A percentile compares a stretch with the other conserved stretches of the same genome.
These are phyloP conservation scores for Caenorhabditis becei DNA, from an alignment of 2,888 invertebrate genomes.

Conservation along the genomic window DNA sequence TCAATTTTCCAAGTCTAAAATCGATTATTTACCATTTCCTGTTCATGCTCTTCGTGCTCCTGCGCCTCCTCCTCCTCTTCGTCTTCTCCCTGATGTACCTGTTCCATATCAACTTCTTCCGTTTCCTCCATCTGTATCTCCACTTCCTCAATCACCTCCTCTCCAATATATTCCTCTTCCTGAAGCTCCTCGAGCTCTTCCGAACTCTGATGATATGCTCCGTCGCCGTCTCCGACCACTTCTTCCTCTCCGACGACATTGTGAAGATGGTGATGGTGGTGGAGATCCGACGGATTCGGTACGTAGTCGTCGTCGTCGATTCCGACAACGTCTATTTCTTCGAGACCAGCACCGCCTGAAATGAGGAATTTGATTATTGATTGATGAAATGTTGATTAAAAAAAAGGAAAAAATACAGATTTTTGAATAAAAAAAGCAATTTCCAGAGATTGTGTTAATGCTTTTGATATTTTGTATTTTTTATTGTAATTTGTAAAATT, in stretches of 20 bases:
- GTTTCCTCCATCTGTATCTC: slow-evolving; percentile 5
- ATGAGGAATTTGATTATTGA: no score
- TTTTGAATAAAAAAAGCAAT: no score
- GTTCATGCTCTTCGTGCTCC: no score
- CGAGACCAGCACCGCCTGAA: slow-evolving; percentile 1
- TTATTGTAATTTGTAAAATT: no score
- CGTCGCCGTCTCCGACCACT: slow-evolving; percentile 40
- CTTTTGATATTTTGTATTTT: no score
- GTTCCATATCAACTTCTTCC: slow-evolving; percentile 27
- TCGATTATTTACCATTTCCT: no score
- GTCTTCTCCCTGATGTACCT: slow-evolving; percentile 11
- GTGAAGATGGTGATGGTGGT: background rate
- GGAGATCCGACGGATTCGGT: background rate
- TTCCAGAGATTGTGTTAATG: no score
- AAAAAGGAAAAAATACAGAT: no score
- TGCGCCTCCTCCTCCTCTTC: background rate
- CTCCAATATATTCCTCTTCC: slow-evolving; percentile 23
- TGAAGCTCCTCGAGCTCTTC: slow-evolving; percentile 7
- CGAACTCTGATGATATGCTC: slow-evolving; percentile 2
- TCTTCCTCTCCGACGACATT: slow-evolving; percentile 38
- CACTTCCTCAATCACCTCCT: slow-evolving; percentile 15
- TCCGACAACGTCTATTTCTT: slow-evolving; percentile 54
- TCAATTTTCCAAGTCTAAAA: no score
- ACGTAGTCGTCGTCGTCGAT: slow-evolving; percentile 47
- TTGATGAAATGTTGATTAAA: no score